These are phyloP conservation scores for Xestia ashworthii DNA, from an alignment of 2,888 invertebrate genomes.

Conservation along the genomic window DNA sequence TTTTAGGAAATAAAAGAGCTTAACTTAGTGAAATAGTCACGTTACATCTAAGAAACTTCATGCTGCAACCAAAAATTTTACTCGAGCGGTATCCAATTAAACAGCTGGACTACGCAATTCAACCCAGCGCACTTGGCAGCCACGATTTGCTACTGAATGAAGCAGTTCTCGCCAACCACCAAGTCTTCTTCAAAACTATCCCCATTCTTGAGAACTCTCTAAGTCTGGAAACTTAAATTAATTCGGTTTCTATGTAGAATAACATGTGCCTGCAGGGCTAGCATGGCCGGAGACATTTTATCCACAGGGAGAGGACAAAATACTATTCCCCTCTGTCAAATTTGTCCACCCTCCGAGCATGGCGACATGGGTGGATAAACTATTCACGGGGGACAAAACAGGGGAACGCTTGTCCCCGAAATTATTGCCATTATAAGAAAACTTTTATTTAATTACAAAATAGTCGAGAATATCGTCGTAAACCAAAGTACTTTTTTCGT, in stretches of 20 bases:
- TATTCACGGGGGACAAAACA: too few species aligned
- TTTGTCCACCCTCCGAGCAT: too few species aligned
- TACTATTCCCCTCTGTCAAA: too few species aligned
- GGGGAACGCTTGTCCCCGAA: too few species aligned
- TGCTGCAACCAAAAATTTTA: neutral
- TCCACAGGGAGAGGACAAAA: too few species aligned
- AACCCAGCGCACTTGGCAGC: neutral
- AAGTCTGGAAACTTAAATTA: conserved; percentile 53
- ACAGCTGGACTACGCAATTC: neutral
- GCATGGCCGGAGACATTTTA: too few species aligned
- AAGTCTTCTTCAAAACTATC: conserved; percentile 47
- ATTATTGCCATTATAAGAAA: too few species aligned
- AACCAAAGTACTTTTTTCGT: too few species aligned
- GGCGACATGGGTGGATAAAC: too few species aligned
- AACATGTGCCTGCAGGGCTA: conserved; percentile 43
- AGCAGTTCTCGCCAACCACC: conserved; percentile 5
- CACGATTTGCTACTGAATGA: conserved; percentile 17
- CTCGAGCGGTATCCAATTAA: neutral
- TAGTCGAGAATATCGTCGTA: too few species aligned
- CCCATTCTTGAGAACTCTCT: conserved; percentile 21
- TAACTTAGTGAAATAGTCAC: neutral
- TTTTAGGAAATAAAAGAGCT: neutral
- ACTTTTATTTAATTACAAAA: too few species aligned
- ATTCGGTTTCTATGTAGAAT: conserved; percentile 17
- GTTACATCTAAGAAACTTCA: neutral